Evolutionary conservation across 1,140 invertebrate species (phyloP).

Genomic region (Drosophila pseudoobscura): DNA sequence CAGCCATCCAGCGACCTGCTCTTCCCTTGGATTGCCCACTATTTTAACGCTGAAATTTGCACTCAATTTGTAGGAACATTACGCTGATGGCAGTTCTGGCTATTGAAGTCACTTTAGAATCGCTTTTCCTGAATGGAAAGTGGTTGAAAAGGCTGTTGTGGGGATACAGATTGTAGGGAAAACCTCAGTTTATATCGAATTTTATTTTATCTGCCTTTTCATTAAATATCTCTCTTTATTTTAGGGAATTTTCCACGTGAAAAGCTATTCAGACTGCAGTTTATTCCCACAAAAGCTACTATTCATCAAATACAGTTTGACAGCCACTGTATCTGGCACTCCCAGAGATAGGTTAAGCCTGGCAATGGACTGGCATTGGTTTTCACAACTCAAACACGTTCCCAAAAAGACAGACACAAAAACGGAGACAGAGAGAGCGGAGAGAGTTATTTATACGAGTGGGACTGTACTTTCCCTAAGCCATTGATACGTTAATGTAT

Average conservation of each 20-base stretch:
- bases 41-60: constrained; percentile 9
- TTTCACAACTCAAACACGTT: constrained; percentile 50
- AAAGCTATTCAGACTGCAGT: background rate
- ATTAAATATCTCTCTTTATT: background rate
- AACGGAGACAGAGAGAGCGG: background rate
- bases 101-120: background rate
- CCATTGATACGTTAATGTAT: constrained; percentile 77
- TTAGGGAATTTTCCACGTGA: too few relatives aligned
- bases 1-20: too few relatives aligned
- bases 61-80: constrained; percentile 16
- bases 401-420: background rate
- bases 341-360: constrained; percentile 23
- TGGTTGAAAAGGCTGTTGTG: background rate
- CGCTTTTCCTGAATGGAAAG: background rate
- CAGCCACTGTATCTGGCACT: constrained; percentile 15
- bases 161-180: too few relatives aligned
- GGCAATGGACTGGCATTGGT: constrained; percentile 38
- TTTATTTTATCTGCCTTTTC: too few relatives aligned
- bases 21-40: background rate
- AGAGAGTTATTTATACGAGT: constrained; percentile 38
- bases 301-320: constrained; percentile 34
- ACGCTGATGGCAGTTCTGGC: background rate
- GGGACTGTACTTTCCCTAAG: constrained; percentile 46
- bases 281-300: constrained; percentile 10
- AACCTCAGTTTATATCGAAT: too few relatives aligned